Base-by-base conservation (phyloP, 1,140 invertebrate species). In the Megalonaias nervosa region DNA sequence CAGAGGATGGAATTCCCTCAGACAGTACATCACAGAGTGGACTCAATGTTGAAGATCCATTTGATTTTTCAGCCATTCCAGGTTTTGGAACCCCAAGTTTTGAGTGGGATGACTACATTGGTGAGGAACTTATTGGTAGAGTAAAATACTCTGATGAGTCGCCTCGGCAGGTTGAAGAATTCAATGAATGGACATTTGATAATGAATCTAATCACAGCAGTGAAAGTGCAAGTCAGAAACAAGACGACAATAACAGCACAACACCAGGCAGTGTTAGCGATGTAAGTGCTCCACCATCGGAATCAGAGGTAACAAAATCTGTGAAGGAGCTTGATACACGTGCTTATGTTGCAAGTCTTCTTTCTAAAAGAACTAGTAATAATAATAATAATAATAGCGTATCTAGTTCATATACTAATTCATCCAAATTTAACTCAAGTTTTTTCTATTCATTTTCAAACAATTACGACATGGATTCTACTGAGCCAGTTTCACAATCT, bases 41-140 rank as follows among this genome's bases (percentile, higher is more conserved):
- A 57, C 68, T 84, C 13, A 84, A 81, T 65, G 82, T 85, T 84
- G 83, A 85, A 11, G 85, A 88, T 61, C 60, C 79, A 23, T 83
- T 82, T 67, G 80, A 82, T n/a, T 74, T 76, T 19, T 68, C 38
- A 23, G 67, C 64, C 55, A 65, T 73, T 73, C 67, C 70, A 38
- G 57, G 57, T 58, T 67, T 77, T 21, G 61, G 61, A 55, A 71
- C 72, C 31, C 85, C 85, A 71, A 83, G 79, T 75, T 88, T 82
- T 82, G 86, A 89, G 74, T 89, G 88, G 88, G 88, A 89, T 81
- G 88, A 89, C 73, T 85, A 85, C 60, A 85, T 85, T 67, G 86
- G 84, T 12, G 85, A 86, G 59, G 71, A 86, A 19, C 71, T 88
- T 12, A 82, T 88, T 13, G 86, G 86, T 17, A 74, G 75, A 70